phyloP scores from a whole-genome alignment of 2,888 invertebrate species.

The Andricus curvator region DNA sequence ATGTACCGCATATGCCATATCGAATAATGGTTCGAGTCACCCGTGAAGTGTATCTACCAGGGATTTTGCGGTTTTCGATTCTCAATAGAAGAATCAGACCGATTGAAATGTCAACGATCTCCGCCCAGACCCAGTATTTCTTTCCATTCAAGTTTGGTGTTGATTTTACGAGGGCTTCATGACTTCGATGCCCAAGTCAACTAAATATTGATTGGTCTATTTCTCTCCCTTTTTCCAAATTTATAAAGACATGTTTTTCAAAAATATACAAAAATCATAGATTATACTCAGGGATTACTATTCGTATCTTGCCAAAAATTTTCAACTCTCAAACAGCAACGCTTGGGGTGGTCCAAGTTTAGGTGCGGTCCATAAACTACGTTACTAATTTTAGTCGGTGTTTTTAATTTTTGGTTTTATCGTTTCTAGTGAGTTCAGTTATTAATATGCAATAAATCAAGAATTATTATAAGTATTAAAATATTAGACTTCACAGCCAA shows the following conservation, averaged over 20 bases:
- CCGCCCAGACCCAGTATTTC: conserved; percentile 55
- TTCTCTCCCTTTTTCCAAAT: conserved; percentile 1
- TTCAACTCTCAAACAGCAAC: not conserved
- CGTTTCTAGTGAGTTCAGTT: too few species aligned
- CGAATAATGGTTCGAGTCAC: conserved; percentile 51
- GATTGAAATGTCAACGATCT: conserved; percentile 70
- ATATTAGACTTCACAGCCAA: too few species aligned
- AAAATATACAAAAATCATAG: conserved; percentile 20
- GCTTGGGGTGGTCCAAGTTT: not conserved
- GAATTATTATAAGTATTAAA: too few species aligned
- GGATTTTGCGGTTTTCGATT: conserved; percentile 66
- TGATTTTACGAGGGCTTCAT: conserved; percentile 70
- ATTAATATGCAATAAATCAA: too few species aligned
- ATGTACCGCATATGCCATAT: conserved; percentile 17
- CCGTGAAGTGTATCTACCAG: conserved; percentile 48
- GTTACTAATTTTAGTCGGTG: too few species aligned
- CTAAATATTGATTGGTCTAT: conserved; percentile 34
- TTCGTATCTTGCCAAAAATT: not conserved
- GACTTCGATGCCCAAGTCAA: conserved; percentile 47
- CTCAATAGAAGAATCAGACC: conserved; percentile 56
- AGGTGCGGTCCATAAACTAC: too few species aligned
- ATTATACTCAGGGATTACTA: not conserved
- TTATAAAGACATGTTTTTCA: conserved; percentile 10
- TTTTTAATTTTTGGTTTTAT: too few species aligned
- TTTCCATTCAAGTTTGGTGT: conserved; percentile 61